Evolutionary conservation across 2,888 invertebrate species (phyloP).

Genomic region (Mesorhabditis belari): DNA sequence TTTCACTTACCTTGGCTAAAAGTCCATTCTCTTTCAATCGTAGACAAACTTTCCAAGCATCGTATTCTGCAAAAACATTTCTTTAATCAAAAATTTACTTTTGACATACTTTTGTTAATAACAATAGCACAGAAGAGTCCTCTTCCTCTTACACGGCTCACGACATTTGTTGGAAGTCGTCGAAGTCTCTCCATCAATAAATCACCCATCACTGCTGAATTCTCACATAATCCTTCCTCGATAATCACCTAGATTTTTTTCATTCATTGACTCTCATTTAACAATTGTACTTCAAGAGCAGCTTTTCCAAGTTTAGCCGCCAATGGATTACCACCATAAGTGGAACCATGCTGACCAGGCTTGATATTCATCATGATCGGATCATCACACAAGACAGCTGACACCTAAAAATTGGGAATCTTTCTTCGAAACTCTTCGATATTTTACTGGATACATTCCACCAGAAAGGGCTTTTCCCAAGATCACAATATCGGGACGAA

Average conservation of each 20-base stretch:
- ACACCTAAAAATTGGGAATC: slow-evolving; percentile 57
- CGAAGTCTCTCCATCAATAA: slow-evolving; percentile 68
- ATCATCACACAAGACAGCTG: slow-evolving; percentile 78
- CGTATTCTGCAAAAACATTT: slow-evolving; percentile 63
- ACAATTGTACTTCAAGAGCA: slow-evolving; percentile 67
- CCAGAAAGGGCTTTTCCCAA: slow-evolving; percentile 90
- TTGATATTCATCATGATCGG: slow-evolving; percentile 77
- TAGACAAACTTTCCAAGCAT: slow-evolving; percentile 85
- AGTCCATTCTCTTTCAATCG: slow-evolving; percentile 79
- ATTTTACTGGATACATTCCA: slow-evolving; percentile 73
- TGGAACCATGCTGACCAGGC: slow-evolving; percentile 91
- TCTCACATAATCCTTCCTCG: slow-evolving; percentile 81
- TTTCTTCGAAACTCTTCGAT: neutral
- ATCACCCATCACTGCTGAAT: slow-evolving; percentile 71
- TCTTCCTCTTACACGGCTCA: slow-evolving; percentile 73
- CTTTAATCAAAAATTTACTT: slow-evolving; percentile 1
- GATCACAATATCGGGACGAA: slow-evolving; percentile 79
- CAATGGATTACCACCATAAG: slow-evolving; percentile 92
- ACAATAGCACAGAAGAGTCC: slow-evolving; percentile 87
- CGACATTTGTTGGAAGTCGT: slow-evolving; percentile 69
- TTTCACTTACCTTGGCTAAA: slow-evolving; percentile 68
- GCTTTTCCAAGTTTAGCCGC: slow-evolving; percentile 80
- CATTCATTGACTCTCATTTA: neutral
- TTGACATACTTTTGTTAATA: slow-evolving; percentile 55
- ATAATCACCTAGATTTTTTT: slow-evolving; percentile 60